phyloP scores from a whole-genome alignment of 1,140 invertebrate species.

The Acromyrmex heyeri region DNA sequence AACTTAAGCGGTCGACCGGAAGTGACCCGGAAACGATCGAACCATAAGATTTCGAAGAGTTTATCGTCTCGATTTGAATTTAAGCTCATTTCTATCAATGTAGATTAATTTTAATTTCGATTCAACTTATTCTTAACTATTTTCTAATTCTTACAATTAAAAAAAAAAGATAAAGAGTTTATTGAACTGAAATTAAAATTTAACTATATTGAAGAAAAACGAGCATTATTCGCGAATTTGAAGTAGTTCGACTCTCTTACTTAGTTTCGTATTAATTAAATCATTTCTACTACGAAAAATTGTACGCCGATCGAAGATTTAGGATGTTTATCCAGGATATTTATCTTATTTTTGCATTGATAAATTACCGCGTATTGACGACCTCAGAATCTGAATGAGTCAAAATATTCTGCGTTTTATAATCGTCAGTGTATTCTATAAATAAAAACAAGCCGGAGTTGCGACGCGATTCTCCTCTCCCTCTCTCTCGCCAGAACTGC shows the following conservation, averaged over 20 bases:
- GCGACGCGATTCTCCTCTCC: background rate
- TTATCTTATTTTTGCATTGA: background rate
- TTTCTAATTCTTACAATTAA: too few relatives aligned
- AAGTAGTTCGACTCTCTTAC: background rate
- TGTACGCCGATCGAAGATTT: background rate
- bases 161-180: too few relatives aligned
- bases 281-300: background rate
- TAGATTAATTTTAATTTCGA: too few relatives aligned
- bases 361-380: background rate
- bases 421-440: constrained; percentile 43
- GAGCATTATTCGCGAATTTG: background rate
- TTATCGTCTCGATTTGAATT: background rate
- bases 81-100: too few relatives aligned
- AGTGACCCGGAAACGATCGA: background rate
- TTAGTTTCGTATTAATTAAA: background rate
- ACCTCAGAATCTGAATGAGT: background rate
- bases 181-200: too few relatives aligned
- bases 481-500: background rate
- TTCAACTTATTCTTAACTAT: too few relatives aligned
- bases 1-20: background rate
- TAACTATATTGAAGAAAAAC: too few relatives aligned
- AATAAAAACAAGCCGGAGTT: background rate
- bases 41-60: background rate
- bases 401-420: constrained; percentile 10
- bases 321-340: background rate